Base-by-base conservation (phyloP, 2,888 invertebrate genomes). In the Isoperla grammatica region DNA sequence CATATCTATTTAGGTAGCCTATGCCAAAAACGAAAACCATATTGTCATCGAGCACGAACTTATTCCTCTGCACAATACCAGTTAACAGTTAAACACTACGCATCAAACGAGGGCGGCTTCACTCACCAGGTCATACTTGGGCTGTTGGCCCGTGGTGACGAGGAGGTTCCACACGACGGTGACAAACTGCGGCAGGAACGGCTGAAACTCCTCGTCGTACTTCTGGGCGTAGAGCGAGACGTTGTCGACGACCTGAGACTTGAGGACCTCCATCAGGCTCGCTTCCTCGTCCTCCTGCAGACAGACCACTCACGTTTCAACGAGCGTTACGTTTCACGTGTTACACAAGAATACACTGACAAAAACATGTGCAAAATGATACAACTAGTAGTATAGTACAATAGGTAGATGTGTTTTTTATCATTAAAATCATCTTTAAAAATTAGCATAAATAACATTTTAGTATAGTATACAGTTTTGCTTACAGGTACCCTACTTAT, bases 201-300 rank as follows among this genome's bases (percentile, higher is more conserved):
- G 86, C 11, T 85, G 84, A 74, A 99, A 98, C 72, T 99, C 99
- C 74, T 99, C 98, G 71, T 96, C 95, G 70, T 99, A 99, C 72
- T 97, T 96, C 69, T 95, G 90, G 0, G 98, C 96, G 75, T 97
- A 99, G 58, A 99, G 78, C 0, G 88, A 84, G 11, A 96, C 86
- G 71, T 96, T 96, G 73, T 97, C 95, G 75, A 98, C 99, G 39
- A 99, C 89, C 77, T 97, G 96, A 0, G 95, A 91, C 65, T 95
- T 90, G 0, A 97, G 78, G 69, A 93, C 89, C 72, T 97, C 96
- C 70, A 96, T 76, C 1, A 95, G 79, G 0, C 95, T 94, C 0
- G 94, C 86, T 68, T 90, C 91, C 63, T 94, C 92, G 50, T 90
- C 87, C 64, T 87, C 87, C 83, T 91, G 68, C 15, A 68, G 69